Conservation (phyloP, 2,797 vertebrate genomes). For the Psittacula echo region DNA sequence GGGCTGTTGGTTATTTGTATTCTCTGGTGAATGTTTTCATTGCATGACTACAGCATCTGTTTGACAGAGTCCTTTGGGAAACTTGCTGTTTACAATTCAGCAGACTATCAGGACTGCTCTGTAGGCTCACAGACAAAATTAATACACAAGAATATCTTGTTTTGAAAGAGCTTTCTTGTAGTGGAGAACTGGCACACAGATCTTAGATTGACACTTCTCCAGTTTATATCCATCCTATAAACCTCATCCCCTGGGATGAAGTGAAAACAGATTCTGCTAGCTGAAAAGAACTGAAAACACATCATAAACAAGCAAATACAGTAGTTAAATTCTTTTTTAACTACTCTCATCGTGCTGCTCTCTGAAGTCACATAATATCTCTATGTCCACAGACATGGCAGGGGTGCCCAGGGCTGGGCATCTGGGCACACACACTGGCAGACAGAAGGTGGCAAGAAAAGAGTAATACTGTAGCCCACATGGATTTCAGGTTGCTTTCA, state of each 20-base stretch:
- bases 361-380: not conserved
- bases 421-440: not conserved
- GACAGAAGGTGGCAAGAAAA: not conserved
- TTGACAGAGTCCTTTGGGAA: not conserved
- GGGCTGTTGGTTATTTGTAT: not conserved
- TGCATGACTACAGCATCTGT: not conserved
- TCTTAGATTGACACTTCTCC: not conserved
- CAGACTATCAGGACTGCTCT: not conserved
- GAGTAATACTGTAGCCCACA: not conserved
- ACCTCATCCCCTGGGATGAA: not conserved
- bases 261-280: not conserved
- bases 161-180: not conserved
- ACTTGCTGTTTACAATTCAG: not conserved
- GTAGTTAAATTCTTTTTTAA: not conserved
- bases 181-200: not conserved
- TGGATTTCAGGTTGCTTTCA: not conserved
- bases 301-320: not conserved
- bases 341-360: not conserved
- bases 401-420: not conserved
- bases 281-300: not conserved
- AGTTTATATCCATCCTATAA: not conserved
- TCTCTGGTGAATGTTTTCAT: not conserved
- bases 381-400: accelerated
- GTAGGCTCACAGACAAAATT: not conserved
- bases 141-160: not conserved